phyloP scores from a whole-genome alignment of 30 jellyfish, hydroid and myxozoan species.

The Hydractinia echinata region DNA sequence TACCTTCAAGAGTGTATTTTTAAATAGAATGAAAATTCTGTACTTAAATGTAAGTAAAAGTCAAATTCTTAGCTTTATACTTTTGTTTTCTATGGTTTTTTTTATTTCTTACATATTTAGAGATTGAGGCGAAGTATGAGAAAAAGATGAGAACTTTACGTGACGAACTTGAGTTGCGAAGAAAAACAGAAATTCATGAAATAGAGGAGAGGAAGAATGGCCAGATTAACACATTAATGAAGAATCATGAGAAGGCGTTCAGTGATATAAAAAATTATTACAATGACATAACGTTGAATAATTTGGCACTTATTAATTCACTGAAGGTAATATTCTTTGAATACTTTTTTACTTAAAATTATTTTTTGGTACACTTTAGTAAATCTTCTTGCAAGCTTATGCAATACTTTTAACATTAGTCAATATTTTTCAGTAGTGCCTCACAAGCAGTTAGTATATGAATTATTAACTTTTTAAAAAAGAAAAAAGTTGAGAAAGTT shows the following conservation, averaged over 20 bases:
- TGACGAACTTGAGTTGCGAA: slow-evolving; percentile 87
- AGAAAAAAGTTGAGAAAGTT: too few relatives aligned
- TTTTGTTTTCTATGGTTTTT: background rate
- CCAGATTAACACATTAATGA: slow-evolving; percentile 94
- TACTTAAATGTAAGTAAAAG: too few relatives aligned
- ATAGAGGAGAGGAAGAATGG: slow-evolving; percentile 94
- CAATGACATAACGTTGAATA: slow-evolving; percentile 91
- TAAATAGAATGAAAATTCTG: background rate
- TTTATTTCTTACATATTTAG: slow-evolving; percentile 24
- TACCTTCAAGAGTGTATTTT: background rate
- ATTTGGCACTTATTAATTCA: slow-evolving; percentile 91
- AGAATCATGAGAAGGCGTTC: slow-evolving; percentile 93
- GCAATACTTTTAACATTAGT: too few relatives aligned
- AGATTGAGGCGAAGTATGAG: slow-evolving; percentile 87
- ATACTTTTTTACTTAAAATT: background rate
- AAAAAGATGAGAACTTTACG: slow-evolving; percentile 83
- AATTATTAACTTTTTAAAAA: too few relatives aligned
- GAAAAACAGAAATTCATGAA: slow-evolving; percentile 97
- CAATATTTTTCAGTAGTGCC: too few relatives aligned
- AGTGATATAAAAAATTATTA: slow-evolving; percentile 94
- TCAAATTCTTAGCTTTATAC: background rate
- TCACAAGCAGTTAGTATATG: too few relatives aligned
- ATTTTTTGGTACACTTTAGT: too few relatives aligned
- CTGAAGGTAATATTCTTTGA: slow-evolving; percentile 62
- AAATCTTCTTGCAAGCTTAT: background rate